Percentiles rank a stretch among this genome's conserved stretches.
Conservation (phyloP, 2,888 invertebrate species). For the Parasteatoda lunata region DNA sequence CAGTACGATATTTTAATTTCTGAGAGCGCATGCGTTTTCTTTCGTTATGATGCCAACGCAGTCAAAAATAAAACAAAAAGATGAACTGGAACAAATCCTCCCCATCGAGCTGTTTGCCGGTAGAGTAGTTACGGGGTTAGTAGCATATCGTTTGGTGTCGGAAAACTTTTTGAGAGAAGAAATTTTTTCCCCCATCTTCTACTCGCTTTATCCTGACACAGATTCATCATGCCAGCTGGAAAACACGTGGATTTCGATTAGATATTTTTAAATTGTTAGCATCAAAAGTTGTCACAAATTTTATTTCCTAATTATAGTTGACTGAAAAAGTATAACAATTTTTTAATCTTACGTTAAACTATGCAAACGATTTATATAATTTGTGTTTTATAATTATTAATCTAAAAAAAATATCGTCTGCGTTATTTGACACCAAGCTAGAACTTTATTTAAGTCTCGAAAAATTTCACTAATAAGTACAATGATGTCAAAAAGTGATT, state of each 20-base stretch:
- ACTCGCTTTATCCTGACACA: neutral
- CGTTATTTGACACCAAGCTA: no score
- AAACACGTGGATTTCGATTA: neutral
- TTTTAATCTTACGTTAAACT: no score
- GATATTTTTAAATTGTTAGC: no score
- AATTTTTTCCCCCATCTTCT: neutral
- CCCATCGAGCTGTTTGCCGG: constrained; percentile 30
- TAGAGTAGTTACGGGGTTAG: constrained; percentile 43
- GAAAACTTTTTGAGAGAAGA: constrained; percentile 11
- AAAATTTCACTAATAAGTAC: no score
- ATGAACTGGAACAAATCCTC: constrained; percentile 25
- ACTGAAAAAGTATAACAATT: no score
- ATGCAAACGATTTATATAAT: no score
- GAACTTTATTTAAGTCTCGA: no score
- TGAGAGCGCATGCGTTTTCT: constrained; percentile 35
- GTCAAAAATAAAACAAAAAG: constrained; percentile 27
- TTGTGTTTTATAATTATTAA: no score
- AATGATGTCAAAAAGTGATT: no score
- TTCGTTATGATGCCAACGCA: constrained; percentile 23
- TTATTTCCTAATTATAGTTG: no score
- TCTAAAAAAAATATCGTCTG: no score
- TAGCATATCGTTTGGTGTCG: constrained; percentile 8
- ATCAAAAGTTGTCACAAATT: no score
- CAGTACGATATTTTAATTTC: neutral
- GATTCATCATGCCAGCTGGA: constrained; percentile 14